Conservation (phyloP, 2,797 vertebrate species). For the Anguilla marmorata region DNA sequence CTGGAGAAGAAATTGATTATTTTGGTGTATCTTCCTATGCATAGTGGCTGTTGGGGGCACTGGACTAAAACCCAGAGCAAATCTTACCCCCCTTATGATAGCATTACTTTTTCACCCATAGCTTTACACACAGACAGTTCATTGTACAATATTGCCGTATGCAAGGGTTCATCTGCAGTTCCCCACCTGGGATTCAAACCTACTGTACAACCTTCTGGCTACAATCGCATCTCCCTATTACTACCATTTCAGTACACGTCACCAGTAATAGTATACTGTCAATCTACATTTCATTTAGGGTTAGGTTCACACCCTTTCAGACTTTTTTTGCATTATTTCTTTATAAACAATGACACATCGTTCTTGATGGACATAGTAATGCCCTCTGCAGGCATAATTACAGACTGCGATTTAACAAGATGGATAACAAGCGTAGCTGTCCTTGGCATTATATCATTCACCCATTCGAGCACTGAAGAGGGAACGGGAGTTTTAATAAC, state of each 20-base stretch:
- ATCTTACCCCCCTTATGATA: too few species aligned
- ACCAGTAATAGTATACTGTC: neutral
- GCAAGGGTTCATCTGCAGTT: neutral
- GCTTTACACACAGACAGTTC: too few species aligned
- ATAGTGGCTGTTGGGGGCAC: too few species aligned
- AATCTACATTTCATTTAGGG: too few species aligned
- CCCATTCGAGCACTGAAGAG: neutral
- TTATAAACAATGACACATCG: neutral
- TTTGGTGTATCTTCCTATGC: too few species aligned
- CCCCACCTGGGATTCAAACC: neutral
- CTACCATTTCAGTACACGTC: neutral
- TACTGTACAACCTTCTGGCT: neutral
- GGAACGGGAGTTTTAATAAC: conserved; percentile 45
- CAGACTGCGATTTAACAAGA: neutral
- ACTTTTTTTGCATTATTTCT: too few species aligned
- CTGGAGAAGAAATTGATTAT: too few species aligned
- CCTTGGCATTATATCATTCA: neutral
- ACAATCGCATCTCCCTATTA: neutral
- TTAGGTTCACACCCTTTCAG: too few species aligned
- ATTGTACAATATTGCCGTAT: neutral
- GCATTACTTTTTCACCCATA: too few species aligned
- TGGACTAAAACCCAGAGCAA: too few species aligned
- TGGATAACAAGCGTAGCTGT: neutral
- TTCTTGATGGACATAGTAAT: neutral
- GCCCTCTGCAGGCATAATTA: neutral